Conservation (phyloP, 2,113 vertebrate genomes). For the Candoia aspera region DNA sequence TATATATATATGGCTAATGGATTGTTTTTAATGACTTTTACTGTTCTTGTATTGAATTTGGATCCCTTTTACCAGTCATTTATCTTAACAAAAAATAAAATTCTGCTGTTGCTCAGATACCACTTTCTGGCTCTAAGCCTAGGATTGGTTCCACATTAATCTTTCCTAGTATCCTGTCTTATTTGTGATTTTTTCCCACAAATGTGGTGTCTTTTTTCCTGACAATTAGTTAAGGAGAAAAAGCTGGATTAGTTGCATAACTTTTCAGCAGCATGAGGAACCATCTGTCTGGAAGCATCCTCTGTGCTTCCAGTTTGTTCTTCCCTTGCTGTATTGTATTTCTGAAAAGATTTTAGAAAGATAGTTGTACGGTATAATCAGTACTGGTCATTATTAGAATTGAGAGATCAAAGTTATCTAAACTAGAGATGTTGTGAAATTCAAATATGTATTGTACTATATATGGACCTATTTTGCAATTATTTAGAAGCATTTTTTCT, state of each 20-base stretch:
- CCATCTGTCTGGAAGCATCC: not conserved
- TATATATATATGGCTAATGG: too few relatives aligned
- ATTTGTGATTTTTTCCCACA: not conserved
- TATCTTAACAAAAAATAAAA: not conserved
- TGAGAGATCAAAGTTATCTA: not conserved
- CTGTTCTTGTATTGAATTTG: not conserved
- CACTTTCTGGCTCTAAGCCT: not conserved
- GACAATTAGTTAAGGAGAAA: not conserved
- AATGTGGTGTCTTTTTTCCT: not conserved
- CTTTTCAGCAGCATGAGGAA: not conserved
- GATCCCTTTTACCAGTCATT: not conserved
- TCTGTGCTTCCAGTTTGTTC: accelerated
- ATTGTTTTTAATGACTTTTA: not conserved
- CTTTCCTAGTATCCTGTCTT: not conserved
- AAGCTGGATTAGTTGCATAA: not conserved
- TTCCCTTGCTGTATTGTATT: not conserved
- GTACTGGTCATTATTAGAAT: not conserved
- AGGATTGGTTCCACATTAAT: not conserved
- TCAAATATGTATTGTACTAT: not conserved
- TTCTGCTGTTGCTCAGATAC: not conserved
- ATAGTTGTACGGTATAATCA: not conserved
- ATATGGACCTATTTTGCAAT: not conserved
- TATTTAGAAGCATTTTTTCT: not conserved
- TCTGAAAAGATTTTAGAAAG: not conserved
- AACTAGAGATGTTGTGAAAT: not conserved